A percentile compares a stretch with the other conserved stretches of the same genome.
These are phyloP conservation scores for Anneissia japonica DNA, from an alignment of 35 echinoderm and acorn worm species.

Conservation along the genomic window DNA sequence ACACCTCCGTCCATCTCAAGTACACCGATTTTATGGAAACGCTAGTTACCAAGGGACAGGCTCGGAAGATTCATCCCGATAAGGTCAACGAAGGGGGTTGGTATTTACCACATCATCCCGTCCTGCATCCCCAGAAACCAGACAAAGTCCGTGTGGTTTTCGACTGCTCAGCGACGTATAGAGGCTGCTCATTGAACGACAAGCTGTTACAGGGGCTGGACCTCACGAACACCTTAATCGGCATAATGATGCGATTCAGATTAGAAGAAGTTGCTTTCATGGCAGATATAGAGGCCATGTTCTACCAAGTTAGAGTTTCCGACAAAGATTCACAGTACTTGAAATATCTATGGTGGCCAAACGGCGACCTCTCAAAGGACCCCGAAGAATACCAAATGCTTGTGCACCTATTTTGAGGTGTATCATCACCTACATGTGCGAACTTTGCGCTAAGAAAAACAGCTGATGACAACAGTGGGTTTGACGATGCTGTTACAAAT, in stretches of 20 bases:
- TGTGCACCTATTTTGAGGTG: too few relatives aligned
- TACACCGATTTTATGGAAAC: too few relatives aligned
- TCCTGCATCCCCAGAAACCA: conserved; percentile 3
- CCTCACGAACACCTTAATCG: conserved; percentile 8
- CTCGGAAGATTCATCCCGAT: too few relatives aligned
- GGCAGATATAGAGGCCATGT: too few relatives aligned
- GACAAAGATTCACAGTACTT: not conserved
- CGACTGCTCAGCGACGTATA: conserved; percentile 14
- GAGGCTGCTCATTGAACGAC: not conserved
- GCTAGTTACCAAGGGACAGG: too few relatives aligned
- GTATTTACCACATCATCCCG: conserved; percentile 29
- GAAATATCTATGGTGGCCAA: conserved; percentile 8
- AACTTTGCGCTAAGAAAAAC: not conserved
- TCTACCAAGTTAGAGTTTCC: too few relatives aligned
- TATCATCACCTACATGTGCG: conserved; percentile 15
- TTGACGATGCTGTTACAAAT: not conserved
- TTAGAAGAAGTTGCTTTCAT: not conserved
- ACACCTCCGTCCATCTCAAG: too few relatives aligned
- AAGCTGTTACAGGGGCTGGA: conserved; percentile 7
- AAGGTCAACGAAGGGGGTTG: too few relatives aligned
- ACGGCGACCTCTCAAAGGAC: not conserved
- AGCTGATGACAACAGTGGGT: not conserved
- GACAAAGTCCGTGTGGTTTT: conserved; percentile 7
- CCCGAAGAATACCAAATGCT: not conserved
- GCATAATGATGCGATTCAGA: conserved; percentile 3